Evolutionary conservation across 2,113 vertebrate genomes (phyloP).

Genomic region (Paramisgurnus dabryanus): DNA sequence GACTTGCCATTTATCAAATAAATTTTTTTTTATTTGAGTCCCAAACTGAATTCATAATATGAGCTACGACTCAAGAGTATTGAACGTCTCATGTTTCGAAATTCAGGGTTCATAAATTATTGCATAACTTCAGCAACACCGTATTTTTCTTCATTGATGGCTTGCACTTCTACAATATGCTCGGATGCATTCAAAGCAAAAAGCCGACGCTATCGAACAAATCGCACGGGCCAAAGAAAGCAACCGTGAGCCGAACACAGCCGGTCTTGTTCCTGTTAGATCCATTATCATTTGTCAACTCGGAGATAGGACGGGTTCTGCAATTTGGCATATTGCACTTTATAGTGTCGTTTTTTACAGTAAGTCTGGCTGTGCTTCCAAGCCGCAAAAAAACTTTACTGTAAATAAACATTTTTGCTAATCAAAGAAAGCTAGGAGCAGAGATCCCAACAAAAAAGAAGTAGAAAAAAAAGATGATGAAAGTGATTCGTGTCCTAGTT

Average conservation of each 20-base stretch:
- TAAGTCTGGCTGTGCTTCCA: not conserved
- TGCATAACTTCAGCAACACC: slow-evolving; percentile 36
- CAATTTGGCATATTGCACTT: not conserved
- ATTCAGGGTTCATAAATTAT: slow-evolving; percentile 53
- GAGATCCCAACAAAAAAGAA: not conserved
- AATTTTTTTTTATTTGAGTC: too few species aligned
- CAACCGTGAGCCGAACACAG: slow-evolving; percentile 55
- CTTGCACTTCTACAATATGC: slow-evolving; percentile 58
- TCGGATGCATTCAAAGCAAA: slow-evolving; percentile 54
- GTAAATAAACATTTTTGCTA: too few species aligned
- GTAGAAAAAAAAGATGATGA: not conserved
- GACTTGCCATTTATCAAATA: slow-evolving; percentile 18
- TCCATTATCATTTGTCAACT: slow-evolving; percentile 58
- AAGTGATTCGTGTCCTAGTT: slow-evolving; percentile 30
- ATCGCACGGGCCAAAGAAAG: slow-evolving; percentile 66
- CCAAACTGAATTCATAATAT: slow-evolving; percentile 33
- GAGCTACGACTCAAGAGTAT: slow-evolving; percentile 49
- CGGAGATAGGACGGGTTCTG: slow-evolving; percentile 1
- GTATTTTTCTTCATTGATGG: slow-evolving; percentile 48
- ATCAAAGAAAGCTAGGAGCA: too few species aligned
- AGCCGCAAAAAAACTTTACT: not conserved
- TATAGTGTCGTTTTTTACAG: not conserved
- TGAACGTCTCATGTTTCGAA: slow-evolving; percentile 59
- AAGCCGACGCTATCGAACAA: slow-evolving; percentile 51
- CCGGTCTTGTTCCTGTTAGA: slow-evolving; percentile 57